These are phyloP conservation scores for Hemibagrus wyckioides DNA, from an alignment of 2,113 vertebrate genomes.

Conservation along the genomic window DNA sequence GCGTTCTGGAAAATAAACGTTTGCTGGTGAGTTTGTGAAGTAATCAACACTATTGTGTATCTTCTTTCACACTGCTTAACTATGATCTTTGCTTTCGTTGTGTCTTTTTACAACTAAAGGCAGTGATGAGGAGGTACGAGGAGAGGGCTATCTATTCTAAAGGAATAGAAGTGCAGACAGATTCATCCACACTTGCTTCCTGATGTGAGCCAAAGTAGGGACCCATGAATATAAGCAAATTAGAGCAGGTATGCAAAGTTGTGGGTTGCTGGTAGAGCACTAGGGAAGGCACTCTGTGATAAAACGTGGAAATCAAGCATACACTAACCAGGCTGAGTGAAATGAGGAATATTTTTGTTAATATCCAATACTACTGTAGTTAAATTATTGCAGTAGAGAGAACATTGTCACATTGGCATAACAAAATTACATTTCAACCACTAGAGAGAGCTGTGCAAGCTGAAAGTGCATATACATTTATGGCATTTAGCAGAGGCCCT, in stretches of 20 bases:
- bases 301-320: background rate
- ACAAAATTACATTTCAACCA: background rate
- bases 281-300: background rate
- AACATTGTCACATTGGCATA: background rate
- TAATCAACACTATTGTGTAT: constrained; percentile 41
- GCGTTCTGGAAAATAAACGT: constrained; percentile 47
- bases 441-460: background rate
- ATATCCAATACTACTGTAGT: background rate
- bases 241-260: background rate
- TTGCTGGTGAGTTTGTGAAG: constrained; percentile 42
- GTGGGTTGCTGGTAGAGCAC: background rate
- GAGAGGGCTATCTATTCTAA: too few species aligned
- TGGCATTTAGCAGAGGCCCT: too few species aligned
- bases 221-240: too few species aligned
- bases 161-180: background rate
- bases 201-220: background rate
- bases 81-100: background rate
- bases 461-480: background rate
- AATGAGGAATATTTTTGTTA: background rate
- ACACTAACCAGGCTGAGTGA: background rate
- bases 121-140: too few species aligned
- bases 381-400: background rate
- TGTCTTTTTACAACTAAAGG: background rate
- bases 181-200: background rate
- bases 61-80: background rate